A percentile compares a stretch with the other conserved stretches of the same genome.
These are phyloP conservation scores for Phocides pigmalion DNA, from an alignment of 1,140 invertebrate genomes.

Conservation along the genomic window DNA sequence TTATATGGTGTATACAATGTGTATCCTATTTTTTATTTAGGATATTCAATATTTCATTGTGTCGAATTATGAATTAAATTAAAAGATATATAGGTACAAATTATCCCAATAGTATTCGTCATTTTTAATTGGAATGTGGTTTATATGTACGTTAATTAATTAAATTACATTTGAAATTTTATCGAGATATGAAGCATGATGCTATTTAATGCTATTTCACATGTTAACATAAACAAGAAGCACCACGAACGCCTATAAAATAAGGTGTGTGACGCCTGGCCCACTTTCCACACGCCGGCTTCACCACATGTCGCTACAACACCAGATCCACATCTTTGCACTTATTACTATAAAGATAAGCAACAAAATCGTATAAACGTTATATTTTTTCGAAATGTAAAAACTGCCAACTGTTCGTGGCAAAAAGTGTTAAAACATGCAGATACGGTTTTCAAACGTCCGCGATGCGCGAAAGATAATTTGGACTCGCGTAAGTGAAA, in stretches of 20 bases:
- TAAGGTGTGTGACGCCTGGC: conserved; percentile 72
- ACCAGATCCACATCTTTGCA: conserved; percentile 45
- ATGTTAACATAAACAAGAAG: conserved; percentile 70
- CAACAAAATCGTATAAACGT: conserved; percentile 46
- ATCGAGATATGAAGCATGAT: no score
- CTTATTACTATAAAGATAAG: conserved; percentile 57
- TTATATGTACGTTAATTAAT: no score
- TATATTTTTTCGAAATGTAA: conserved; percentile 39
- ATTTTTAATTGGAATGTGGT: no score
- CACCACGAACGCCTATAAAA: conserved; percentile 71
- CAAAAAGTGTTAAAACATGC: conserved; percentile 62
- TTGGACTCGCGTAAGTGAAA: conserved; percentile 72
- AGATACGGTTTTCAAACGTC: conserved; percentile 67
- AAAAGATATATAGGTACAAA: no score
- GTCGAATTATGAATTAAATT: no score
- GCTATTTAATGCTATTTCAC: conserved; percentile 42
- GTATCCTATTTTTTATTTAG: no score
- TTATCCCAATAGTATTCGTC: no score
- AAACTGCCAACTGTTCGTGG: conserved; percentile 46
- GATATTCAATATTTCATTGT: no score
- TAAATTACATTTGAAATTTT: no score
- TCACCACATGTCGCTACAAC: conserved; percentile 62
- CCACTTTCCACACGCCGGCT: conserved; percentile 72
- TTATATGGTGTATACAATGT: no score
- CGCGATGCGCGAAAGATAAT: conserved; percentile 65